phyloP scores from a whole-genome alignment of 1,140 invertebrate species.

The Temnothorax curvispinosus region DNA sequence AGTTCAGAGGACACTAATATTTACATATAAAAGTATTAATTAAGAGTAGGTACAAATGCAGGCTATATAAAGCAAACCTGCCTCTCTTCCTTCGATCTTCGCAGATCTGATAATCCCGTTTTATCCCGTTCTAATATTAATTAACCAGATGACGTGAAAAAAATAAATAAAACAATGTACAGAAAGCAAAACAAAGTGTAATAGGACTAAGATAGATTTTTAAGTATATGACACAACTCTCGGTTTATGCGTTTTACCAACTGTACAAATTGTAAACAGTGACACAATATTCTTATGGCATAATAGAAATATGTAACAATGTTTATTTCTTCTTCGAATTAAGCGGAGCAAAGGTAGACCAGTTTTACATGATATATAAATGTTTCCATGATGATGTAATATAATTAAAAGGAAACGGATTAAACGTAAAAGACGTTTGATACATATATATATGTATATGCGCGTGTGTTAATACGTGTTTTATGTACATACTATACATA shows the following conservation, averaged over 20 bases:
- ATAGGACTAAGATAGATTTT: slow-evolving; percentile 63
- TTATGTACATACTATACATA: slow-evolving; percentile 75
- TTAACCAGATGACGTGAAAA: slow-evolving; percentile 51
- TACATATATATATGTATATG: slow-evolving; percentile 42
- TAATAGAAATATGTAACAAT: slow-evolving; percentile 71
- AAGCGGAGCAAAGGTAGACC: slow-evolving; percentile 38
- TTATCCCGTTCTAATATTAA: slow-evolving; percentile 8
- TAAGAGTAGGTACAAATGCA: slow-evolving; percentile 65
- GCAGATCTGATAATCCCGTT: slow-evolving; percentile 57
- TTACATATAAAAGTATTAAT: slow-evolving; percentile 72
- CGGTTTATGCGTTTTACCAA: slow-evolving; percentile 52
- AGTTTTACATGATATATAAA: slow-evolving; percentile 64
- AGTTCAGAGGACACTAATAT: slow-evolving; percentile 58
- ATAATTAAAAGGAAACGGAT: slow-evolving; percentile 64
- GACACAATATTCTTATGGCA: slow-evolving; percentile 61
- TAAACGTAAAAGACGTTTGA: slow-evolving; percentile 63
- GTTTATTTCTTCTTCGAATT: slow-evolving; percentile 60
- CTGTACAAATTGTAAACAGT: slow-evolving; percentile 71
- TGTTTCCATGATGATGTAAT: slow-evolving; percentile 66
- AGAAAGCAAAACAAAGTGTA: slow-evolving; percentile 45
- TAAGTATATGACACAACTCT: slow-evolving; percentile 57
- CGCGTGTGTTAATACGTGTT: slow-evolving; percentile 56
- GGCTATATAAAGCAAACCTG: slow-evolving; percentile 33
- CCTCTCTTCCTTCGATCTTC: slow-evolving; percentile 32
- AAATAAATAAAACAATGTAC: slow-evolving; percentile 75